These are phyloP conservation scores for Barbus barbus DNA, from an alignment of 2,113 vertebrate species.

Conservation along the genomic window DNA sequence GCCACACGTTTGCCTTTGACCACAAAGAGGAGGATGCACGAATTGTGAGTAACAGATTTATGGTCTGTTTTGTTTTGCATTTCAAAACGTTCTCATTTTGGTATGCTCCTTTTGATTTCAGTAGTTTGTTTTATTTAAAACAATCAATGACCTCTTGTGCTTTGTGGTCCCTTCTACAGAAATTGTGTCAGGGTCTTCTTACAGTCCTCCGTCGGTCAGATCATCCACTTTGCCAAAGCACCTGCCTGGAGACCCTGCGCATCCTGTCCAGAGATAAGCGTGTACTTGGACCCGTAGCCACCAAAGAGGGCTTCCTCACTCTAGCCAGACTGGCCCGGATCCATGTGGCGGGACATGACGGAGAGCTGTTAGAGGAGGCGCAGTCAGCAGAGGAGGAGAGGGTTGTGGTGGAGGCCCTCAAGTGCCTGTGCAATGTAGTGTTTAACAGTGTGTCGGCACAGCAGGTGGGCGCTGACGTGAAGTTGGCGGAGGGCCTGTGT, in stretches of 20 bases:
- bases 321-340: conserved; percentile 84
- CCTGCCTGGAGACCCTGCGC: conserved; percentile 91
- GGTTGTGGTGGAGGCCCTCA: conserved; percentile 92
- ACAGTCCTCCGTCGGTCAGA: conserved; percentile 81
- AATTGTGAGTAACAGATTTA: conserved; percentile 77
- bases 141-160: not conserved
- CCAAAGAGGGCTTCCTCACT: conserved; percentile 87
- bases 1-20: conserved; percentile 87
- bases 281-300: conserved; percentile 90
- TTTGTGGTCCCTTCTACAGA: conserved; percentile 72
- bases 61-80: not conserved
- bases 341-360: conserved; percentile 6
- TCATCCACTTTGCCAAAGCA: conserved; percentile 82
- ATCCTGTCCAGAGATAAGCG: conserved; percentile 95
- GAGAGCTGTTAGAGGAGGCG: conserved; percentile 55
- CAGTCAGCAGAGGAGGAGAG: conserved; percentile 79
- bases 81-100: no score
- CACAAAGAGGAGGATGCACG: conserved; percentile 86
- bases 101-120: no score
- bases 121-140: not conserved
- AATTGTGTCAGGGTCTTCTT: conserved; percentile 86
- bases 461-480: conserved; percentile 89
- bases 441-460: conserved; percentile 93
- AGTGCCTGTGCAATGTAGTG: conserved; percentile 96
- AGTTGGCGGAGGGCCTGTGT: conserved; percentile 86